Percentiles rank a stretch among this genome's conserved stretches.
phyloP scores from a whole-genome alignment of 2,888 invertebrate species.

The Pasiphila rectangulata region DNA sequence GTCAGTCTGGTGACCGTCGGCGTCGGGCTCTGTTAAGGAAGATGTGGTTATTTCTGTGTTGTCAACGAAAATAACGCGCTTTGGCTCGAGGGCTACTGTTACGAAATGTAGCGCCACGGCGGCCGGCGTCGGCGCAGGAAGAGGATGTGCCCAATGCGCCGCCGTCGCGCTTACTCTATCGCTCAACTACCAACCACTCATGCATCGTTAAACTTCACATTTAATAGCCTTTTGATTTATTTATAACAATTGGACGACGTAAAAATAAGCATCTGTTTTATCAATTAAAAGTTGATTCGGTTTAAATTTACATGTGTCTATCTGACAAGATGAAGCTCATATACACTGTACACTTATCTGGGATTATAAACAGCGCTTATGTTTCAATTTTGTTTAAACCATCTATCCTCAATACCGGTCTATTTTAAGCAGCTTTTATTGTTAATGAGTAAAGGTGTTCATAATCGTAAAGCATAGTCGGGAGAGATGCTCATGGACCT shows the following conservation, averaged over 20 bases:
- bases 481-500: constrained; percentile 20
- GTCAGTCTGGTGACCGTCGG: constrained; percentile 65
- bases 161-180: constrained; percentile 34
- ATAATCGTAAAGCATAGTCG: constrained; percentile 15
- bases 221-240: constrained; percentile 21
- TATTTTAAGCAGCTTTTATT: constrained; percentile 4
- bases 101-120: constrained; percentile 58
- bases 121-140: constrained; percentile 60
- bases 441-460: constrained; percentile 7
- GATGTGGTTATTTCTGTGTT: constrained; percentile 76
- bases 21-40: constrained; percentile 63
- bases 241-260: constrained; percentile 5
- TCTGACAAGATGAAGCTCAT: neutral
- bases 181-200: constrained; percentile 33
- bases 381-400: neutral
- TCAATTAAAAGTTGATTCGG: neutral
- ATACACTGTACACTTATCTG: no score
- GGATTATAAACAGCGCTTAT: neutral
- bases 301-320: neutral
- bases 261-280: neutral
- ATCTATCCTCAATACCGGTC: neutral
- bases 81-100: constrained; percentile 61
- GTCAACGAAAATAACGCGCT: constrained; percentile 76
- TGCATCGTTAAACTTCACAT: constrained; percentile 38
- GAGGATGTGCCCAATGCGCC: constrained; percentile 63